These are phyloP conservation scores for Ichneumon xanthorius DNA, from an alignment of 2,888 invertebrate species.

Conservation along the genomic window DNA sequence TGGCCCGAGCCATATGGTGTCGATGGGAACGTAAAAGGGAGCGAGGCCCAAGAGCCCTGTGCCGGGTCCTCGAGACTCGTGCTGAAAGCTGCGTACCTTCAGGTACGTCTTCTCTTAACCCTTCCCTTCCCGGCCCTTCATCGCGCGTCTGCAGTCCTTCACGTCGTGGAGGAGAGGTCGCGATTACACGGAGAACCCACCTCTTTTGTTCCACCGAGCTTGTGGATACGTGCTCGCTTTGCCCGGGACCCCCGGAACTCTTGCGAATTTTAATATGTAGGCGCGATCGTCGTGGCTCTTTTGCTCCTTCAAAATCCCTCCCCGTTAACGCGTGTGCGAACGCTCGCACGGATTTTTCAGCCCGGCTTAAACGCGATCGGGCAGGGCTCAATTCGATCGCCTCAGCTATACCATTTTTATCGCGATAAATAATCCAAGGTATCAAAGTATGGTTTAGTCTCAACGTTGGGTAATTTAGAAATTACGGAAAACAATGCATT, in stretches of 20 bases:
- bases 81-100: constrained; percentile 62
- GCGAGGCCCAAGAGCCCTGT: constrained; percentile 31
- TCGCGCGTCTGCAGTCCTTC: constrained; percentile 71
- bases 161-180: constrained; percentile 71
- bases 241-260: constrained; percentile 23
- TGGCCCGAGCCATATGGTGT: constrained; percentile 79
- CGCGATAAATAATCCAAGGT: not conserved
- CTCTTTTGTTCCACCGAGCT: constrained; percentile 73
- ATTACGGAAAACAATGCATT: not conserved
- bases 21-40: constrained; percentile 77
- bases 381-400: not conserved
- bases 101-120: not conserved
- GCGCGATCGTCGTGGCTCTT: constrained; percentile 63
- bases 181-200: constrained; percentile 71
- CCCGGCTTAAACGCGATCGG: not conserved
- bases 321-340: constrained; percentile 49
- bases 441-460: not conserved
- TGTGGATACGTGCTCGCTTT: constrained; percentile 46
- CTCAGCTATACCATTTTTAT: not conserved
- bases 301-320: constrained; percentile 42
- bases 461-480: no score
- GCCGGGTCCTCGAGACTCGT: constrained; percentile 73
- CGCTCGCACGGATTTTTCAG: constrained; percentile 1
- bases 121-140: constrained; percentile 42
- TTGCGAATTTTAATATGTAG: constrained; percentile 66